Evolutionary conservation across 1,140 invertebrate species (phyloP).

Genomic region (Musca vetustissima): DNA sequence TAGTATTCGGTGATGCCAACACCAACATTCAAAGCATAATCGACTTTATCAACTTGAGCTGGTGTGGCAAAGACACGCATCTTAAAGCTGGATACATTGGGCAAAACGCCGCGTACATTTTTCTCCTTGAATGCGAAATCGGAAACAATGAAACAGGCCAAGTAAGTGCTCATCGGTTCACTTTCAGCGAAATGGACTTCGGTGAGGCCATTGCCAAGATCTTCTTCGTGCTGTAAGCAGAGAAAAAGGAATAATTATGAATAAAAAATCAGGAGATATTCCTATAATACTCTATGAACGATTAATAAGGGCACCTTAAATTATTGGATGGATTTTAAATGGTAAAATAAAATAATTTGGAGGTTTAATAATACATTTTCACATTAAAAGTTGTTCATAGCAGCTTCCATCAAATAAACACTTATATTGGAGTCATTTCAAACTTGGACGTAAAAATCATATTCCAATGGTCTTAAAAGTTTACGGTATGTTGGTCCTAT

Average conservation of each 20-base stretch:
- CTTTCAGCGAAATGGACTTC: slow-evolving; percentile 72
- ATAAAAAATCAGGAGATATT: not conserved
- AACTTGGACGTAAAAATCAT: too few relatives aligned
- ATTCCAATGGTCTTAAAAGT: too few relatives aligned
- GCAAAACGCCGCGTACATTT: slow-evolving; percentile 59
- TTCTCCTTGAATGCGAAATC: slow-evolving; percentile 71
- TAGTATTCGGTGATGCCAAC: slow-evolving; percentile 82
- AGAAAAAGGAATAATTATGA: slow-evolving; percentile 19
- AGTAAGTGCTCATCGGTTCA: slow-evolving; percentile 89
- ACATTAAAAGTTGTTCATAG: too few relatives aligned
- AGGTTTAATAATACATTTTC: too few relatives aligned
- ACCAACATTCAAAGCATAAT: slow-evolving; percentile 78
- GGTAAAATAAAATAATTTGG: too few relatives aligned
- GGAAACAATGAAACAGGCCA: slow-evolving; percentile 88
- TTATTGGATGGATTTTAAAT: too few relatives aligned
- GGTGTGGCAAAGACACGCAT: slow-evolving; percentile 75
- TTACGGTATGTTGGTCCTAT: too few relatives aligned
- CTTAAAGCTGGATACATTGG: slow-evolving; percentile 60
- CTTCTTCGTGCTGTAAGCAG: slow-evolving; percentile 34
- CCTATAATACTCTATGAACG: not conserved
- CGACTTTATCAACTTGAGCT: slow-evolving; percentile 73
- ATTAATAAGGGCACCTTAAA: too few relatives aligned
- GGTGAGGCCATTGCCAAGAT: slow-evolving; percentile 37
- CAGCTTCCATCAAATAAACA: too few relatives aligned
- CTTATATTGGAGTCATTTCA: too few relatives aligned